These are phyloP conservation scores for Hypomesus transpacificus DNA, from an alignment of 2,113 vertebrate genomes.

Conservation along the genomic window DNA sequence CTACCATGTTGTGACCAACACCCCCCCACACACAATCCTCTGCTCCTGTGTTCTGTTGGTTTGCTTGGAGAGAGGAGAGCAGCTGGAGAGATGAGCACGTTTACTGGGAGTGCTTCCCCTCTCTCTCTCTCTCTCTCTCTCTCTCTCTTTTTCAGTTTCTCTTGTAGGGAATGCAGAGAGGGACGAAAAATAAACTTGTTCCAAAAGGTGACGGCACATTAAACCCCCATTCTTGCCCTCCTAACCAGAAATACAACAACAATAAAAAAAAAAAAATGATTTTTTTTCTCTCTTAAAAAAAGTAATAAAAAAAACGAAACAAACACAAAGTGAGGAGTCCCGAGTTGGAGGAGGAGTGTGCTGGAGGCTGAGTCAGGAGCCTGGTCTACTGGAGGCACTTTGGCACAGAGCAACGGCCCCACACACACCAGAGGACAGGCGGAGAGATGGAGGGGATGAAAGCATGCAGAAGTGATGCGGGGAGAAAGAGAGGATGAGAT, in stretches of 20 bases:
- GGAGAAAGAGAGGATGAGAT: background rate
- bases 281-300: slow-evolving; percentile 1
- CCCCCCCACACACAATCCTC: slow-evolving; percentile 16
- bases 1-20: slow-evolving; percentile 50
- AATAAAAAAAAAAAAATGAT: slow-evolving; percentile 49
- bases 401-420: slow-evolving; percentile 68
- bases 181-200: background rate
- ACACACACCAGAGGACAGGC: slow-evolving; percentile 33
- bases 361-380: slow-evolving; percentile 67
- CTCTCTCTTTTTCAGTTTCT: slow-evolving; percentile 30
- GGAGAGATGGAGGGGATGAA: slow-evolving; percentile 1
- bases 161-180: slow-evolving; percentile 17
- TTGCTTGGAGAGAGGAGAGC: slow-evolving; percentile 26
- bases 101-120: slow-evolving; percentile 22
- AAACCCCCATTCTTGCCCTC: slow-evolving; percentile 5
- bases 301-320: slow-evolving; percentile 48
- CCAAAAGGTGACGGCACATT: slow-evolving; percentile 41
- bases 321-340: slow-evolving; percentile 44
- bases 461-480: slow-evolving; percentile 54
- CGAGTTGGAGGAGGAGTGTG: slow-evolving; percentile 42
- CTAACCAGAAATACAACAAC: slow-evolving; percentile 49
- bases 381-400: slow-evolving; percentile 69
- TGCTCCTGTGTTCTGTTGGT: slow-evolving; percentile 17
- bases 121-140: slow-evolving; percentile 22
- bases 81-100: slow-evolving; percentile 9